Evolutionary conservation across 23 tunicate species (phyloP), one percentile per base, ranked within the genome.

Genomic region (Ciona savignyi): DNA sequence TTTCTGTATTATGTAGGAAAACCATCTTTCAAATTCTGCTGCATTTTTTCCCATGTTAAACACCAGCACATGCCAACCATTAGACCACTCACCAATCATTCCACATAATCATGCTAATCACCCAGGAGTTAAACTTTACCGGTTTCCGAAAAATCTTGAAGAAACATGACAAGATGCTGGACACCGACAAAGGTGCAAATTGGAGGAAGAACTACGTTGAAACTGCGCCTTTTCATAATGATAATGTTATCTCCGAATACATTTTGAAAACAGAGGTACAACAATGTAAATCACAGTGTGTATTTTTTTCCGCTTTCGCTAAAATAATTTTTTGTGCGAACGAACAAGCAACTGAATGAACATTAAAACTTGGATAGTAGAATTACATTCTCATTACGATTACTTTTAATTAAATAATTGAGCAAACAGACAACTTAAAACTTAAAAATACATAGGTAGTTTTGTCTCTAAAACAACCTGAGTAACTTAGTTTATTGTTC

Each of bases 91-190:
- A 42, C 9, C 56, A 42, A n/a, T 42, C 9, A 42, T 42, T 42
- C 15, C 15, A 42, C 56, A 42, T 42, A 42, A 42, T 6, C 56
- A 42, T 42, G 9, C 11, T 42, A 42, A 6, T 42, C n/a, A n/a
- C 22, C 67, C 26, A 89, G 95, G 96, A 95, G 71, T 30, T 95
- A 34, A 95, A 95, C 67, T 95, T 95, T 62, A 89, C 96, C 24
- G 99, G 99, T 22, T 95, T 95, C 69, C 93, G 99, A 31, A 95
- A 95, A 70, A 95, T 95, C 67, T 80, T 95, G 34, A 95, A 95
- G 61, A 95, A 95, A 70, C 96, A 89, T 63, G 99, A 95, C 75
- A 95, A 95, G 65, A 66, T 83, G 76, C 35, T 89, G 35, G 74
- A 80, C n/a, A 83, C 96, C 1, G 78, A 85, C 25, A 83, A 67